Base-by-base conservation (phyloP, 2,888 invertebrate species). In the Drosophila parthenogenetica region DNA sequence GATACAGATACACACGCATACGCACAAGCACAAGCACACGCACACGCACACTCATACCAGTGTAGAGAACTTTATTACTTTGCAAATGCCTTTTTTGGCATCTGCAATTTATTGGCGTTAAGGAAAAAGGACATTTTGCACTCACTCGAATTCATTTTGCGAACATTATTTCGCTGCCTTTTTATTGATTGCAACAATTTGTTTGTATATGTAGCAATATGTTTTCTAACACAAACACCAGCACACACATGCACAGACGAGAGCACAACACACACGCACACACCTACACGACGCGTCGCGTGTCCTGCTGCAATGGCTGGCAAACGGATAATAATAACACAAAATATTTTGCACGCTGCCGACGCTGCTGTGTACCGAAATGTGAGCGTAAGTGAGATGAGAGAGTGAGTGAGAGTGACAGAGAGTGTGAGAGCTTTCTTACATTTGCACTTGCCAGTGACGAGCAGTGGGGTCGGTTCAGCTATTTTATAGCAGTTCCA, bases 171-270 rank as follows among this genome's bases (percentile, higher is more conserved):
- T 64, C 49, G 63, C 50, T 46, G 11, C 35, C 13, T 35, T 46
- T 71, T 71, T 77, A 87, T 87, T 86, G 87, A 89, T 87, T 89
- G 72, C 77, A 73, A 68, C 68, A 57, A 71, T 11, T 8, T 11
- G 3, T 11, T 8, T 11, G 3, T n/a, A 22, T 62, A 59, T 64
- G 39, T 42, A 16, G 69, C 48, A 53, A 55, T 69, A 35, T 48
- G 35, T 51, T 63, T 13, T 49, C 37, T 55, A 35, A 37, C 45
- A 32, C 40, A 19, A 53, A 37, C 46, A 25, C 22, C 32, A 3
- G 29, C 16, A 45, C 37, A 51, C n/a, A 50, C 13, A 48, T 40
- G 32, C 35, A 48, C 54, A 39, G 16, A 32, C 35, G 11, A 49
- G 37, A 16, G 16, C 61, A 53, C 25, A 14, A 8, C 7, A 39